Evolutionary conservation across 53 echinoderm and acorn worm species (phyloP).

Genomic region (Temnopleurus reevesii): DNA sequence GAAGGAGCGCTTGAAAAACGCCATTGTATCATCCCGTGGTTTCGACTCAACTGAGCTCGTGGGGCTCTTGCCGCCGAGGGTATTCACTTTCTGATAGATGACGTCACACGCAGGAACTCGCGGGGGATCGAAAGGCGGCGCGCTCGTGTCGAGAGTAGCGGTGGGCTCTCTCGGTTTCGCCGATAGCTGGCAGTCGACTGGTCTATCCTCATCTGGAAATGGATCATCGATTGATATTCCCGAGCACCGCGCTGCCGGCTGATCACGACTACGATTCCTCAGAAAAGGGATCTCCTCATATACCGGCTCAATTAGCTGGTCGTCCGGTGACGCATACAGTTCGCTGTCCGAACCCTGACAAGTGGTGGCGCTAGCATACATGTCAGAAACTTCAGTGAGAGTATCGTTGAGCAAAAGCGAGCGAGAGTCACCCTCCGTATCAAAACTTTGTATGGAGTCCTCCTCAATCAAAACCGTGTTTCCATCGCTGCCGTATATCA

Average conservation of each 20-base stretch:
- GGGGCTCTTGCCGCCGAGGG: neutral
- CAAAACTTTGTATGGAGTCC: slow-evolving; percentile 54
- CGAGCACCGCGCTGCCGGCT: slow-evolving; percentile 48
- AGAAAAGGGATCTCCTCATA: slow-evolving; percentile 53
- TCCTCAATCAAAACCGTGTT: slow-evolving; percentile 54
- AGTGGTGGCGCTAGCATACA: slow-evolving; percentile 62
- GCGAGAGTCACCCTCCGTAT: slow-evolving; percentile 54
- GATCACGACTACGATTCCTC: slow-evolving; percentile 10
- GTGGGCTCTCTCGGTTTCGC: slow-evolving; percentile 8
- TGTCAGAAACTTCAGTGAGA: slow-evolving; percentile 58
- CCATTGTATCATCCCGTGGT: slow-evolving; percentile 68
- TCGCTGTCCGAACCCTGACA: slow-evolving; percentile 41
- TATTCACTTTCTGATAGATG: slow-evolving; percentile 44
- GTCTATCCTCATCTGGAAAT: slow-evolving; percentile 6
- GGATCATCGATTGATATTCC: slow-evolving; percentile 13
- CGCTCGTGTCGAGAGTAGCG: slow-evolving; percentile 3
- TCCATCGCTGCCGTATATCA: slow-evolving; percentile 15
- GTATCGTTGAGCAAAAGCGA: slow-evolving; percentile 44
- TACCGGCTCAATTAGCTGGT: slow-evolving; percentile 28
- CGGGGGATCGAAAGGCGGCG: neutral
- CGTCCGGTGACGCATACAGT: slow-evolving; percentile 23
- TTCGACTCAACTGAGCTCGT: slow-evolving; percentile 54
- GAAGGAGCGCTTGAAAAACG: slow-evolving; percentile 80
- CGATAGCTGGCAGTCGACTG: slow-evolving; percentile 49
- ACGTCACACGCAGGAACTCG: slow-evolving; percentile 38